These are phyloP conservation scores for Anguilla marmorata DNA, from an alignment of 2,797 vertebrate species.

Conservation along the genomic window DNA sequence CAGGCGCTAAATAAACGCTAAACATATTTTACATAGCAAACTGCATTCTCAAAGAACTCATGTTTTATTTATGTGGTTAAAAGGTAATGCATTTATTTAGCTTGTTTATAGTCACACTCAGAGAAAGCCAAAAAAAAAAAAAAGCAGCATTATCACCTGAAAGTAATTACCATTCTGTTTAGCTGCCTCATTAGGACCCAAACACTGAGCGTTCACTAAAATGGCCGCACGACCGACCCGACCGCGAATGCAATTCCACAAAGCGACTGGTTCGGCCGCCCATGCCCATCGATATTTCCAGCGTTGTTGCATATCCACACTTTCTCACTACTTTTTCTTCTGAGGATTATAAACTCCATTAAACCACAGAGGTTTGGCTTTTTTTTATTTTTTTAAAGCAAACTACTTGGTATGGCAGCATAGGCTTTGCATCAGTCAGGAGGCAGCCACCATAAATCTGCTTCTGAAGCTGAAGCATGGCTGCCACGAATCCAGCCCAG, in stretches of 20 bases:
- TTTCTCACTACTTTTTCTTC: not conserved
- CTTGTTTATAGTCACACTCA: not conserved
- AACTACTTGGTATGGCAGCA: not conserved
- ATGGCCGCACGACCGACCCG: not conserved
- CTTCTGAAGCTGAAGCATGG: conserved; percentile 43
- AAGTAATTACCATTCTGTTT: not conserved
- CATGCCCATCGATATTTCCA: not conserved
- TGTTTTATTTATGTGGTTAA: conserved; percentile 17
- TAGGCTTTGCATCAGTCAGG: not conserved
- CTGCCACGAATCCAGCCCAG: conserved; percentile 53
- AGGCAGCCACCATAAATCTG: not conserved
- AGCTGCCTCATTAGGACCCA: conserved; percentile 9
- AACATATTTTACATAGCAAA: not conserved
- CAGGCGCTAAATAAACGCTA: not conserved
- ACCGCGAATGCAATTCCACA: not conserved
- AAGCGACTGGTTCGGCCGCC: not conserved
- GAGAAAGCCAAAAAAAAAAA: not conserved
- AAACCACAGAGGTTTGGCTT: not conserved
- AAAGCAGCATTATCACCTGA: not conserved
- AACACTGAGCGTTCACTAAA: not conserved
- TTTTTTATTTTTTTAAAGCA: not conserved
- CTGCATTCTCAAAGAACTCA: not conserved
- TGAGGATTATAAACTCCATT: not conserved
- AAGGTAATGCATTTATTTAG: not conserved
- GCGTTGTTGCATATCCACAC: not conserved